Evolutionary conservation across 2,888 invertebrate species (phyloP).

Genomic region (Blera fallax): DNA sequence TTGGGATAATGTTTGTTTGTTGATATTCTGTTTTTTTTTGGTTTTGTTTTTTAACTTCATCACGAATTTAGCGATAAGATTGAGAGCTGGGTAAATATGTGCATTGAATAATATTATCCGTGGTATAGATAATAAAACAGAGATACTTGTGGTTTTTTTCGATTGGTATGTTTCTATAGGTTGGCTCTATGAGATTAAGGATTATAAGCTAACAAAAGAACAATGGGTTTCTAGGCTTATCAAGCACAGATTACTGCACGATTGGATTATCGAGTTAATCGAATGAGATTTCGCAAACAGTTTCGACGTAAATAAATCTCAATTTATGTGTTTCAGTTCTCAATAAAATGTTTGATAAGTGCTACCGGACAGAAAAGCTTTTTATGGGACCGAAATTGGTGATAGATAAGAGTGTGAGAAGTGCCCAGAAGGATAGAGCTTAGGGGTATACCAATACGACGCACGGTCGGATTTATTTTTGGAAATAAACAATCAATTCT

Average conservation of each 20-base stretch:
- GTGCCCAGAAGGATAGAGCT: no score
- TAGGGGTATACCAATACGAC: no score
- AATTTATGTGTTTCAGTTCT: not conserved
- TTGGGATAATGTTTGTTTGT: not conserved
- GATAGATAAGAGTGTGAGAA: not conserved
- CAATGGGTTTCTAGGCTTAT: not conserved
- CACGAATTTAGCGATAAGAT: slow-evolving; percentile 36
- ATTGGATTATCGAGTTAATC: slow-evolving; percentile 4
- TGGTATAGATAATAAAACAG: slow-evolving; percentile 12
- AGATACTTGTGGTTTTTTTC: not conserved
- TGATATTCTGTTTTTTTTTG: no score
- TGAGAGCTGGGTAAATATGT: not conserved
- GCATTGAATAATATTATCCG: not conserved
- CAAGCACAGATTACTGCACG: slow-evolving; percentile 6
- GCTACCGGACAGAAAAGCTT: not conserved
- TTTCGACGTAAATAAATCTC: not conserved
- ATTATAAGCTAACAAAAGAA: not conserved
- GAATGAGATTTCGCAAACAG: not conserved
- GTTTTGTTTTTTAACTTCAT: not conserved
- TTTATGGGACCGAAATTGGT: no score
- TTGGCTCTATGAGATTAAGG: not conserved
- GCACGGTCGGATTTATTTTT: no score
- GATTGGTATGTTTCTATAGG: not conserved
- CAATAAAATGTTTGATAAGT: not conserved
- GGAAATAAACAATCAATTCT: no score